Evolutionary conservation across 1,140 invertebrate genomes (phyloP), one percentile per base, ranked within the genome.

Genomic region (Drosophila ambigua): DNA sequence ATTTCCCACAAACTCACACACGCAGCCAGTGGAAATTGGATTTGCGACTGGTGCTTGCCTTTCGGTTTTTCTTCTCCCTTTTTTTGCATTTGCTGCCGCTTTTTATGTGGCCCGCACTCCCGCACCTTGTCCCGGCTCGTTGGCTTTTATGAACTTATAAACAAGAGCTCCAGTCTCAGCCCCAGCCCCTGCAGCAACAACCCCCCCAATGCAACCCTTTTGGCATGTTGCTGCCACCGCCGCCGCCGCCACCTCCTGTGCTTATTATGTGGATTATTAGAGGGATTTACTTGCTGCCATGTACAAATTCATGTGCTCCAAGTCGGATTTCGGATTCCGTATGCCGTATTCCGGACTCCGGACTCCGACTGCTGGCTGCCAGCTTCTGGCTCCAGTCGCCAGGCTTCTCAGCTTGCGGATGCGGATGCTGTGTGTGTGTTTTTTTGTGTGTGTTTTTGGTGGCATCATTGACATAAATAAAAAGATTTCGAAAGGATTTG

Each of bases 91-190:
- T 49, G 43, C 6, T 59, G 16, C 16, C n/a, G 31, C 23, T 51
- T 79, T 82, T 82, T 78, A 74, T 83, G 75, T 59, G 48, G 55
- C 24, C 53, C 24, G 28, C 35, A 20, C 48, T 48, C 26, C 48
- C 44, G 8, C 2, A 0, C 39, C 16, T 39, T 11, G 16, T 13
- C 9, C 44, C 55, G 61, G 67, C 87, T 87, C 87, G 87, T 90
- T 90, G 79, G 87, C 79, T 90, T 90, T 90, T 90, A 90, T 90
- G 87, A 90, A 90, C 87, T 90, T 90, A 90, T 90, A 90, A 90
- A 90, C 87, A 90, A 90, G 79, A 77, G 81, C 46, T 2, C 26
- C 26, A 28, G 26, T 28, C 26, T 2, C 26, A 28, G 26, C 2
- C 26, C 26, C 26, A 28, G 26, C 5, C 35, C 35, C 9, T 4